Base-by-base conservation (phyloP, 2,888 invertebrate species). In the Lithophane leautieri region DNA sequence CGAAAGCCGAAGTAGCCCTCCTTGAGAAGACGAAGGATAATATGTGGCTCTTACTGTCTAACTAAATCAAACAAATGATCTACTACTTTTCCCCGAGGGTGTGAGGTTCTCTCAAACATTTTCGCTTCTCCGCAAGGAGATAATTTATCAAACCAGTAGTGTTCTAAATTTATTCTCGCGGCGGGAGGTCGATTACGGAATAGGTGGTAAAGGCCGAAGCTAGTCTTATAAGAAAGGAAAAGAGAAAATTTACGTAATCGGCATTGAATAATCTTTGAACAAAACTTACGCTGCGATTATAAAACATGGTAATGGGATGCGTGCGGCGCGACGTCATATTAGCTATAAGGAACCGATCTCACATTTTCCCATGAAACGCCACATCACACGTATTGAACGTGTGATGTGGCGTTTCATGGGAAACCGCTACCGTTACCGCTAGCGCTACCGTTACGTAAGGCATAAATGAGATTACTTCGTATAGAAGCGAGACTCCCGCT, bases 101-200 rank as follows among this genome's bases (percentile, higher is more conserved):
- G 34, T 22, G 60, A 60, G 34, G 22, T 19, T 54, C 14, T 25
- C 34, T 19, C 22, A n/a, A 68, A 68, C 34, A 1, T 12, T 60
- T 25, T 28, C 22, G 16, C 4, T n/a, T 74, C 7, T 44, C 63
- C 56, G 42, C 50, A 66, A 42, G 6, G 58, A 52, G 28, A 61
- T 61, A 67, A 76, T 67, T 68, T 54, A 68, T 40, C 60, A 76
- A 76, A 68, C 52, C 76, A 60, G 44, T 52, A 60, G 44, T 52
- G 67, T 40, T 47, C 52, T 54, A 34, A 76, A 76, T 76, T 76
- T 67, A 61, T n/a, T 44, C 67, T 44, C 25, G 34, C 34, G 34
- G 6, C 34, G 22, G 22, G 22, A 16, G 60, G 22, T 66, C 42
- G 50, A 76, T 76, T 22, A 22, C 50, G 8, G 22, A 50, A 16